phyloP scores from a whole-genome alignment of 2,888 invertebrate species.

The Achlya flavicornis region DNA sequence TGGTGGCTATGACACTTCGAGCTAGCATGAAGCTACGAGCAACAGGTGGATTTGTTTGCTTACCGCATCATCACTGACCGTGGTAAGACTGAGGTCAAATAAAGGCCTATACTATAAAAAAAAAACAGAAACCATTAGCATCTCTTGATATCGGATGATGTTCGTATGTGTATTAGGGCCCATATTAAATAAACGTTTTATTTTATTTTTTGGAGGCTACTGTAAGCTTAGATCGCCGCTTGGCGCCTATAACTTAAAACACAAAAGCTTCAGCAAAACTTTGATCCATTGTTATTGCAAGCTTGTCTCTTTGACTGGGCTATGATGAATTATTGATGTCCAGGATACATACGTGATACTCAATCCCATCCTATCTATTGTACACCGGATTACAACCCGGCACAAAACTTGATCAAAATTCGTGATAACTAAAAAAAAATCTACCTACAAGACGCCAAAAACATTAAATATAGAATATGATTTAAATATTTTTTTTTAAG shows the following conservation, averaged over 20 bases:
- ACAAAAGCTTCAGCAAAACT: conserved; percentile 57
- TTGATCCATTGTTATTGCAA: conserved; percentile 77
- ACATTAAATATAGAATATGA: neutral
- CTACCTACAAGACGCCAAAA: no score
- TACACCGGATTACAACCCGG: conserved; percentile 44
- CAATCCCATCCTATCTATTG: conserved; percentile 40
- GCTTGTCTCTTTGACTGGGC: conserved; percentile 44
- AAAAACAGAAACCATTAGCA: no score
- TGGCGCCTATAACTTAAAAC: conserved; percentile 24
- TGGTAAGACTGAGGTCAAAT: no score
- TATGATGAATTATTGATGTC: conserved; percentile 77
- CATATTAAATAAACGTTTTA: no score
- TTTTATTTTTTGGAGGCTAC: no score
- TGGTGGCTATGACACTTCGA: no score
- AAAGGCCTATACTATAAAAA: no score
- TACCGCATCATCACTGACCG: no score
- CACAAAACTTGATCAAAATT: conserved; percentile 27
- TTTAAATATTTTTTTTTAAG: conserved; percentile 5
- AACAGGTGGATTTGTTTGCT: no score
- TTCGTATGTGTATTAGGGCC: no score
- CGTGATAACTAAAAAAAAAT: neutral
- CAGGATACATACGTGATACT: conserved; percentile 68
- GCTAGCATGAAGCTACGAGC: no score
- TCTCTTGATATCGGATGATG: no score
- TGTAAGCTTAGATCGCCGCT: neutral